A percentile compares a stretch with the other conserved stretches of the same genome.
phyloP scores from a whole-genome alignment of 2,888 invertebrate genomes.

The Lamellibrachia satsuma region DNA sequence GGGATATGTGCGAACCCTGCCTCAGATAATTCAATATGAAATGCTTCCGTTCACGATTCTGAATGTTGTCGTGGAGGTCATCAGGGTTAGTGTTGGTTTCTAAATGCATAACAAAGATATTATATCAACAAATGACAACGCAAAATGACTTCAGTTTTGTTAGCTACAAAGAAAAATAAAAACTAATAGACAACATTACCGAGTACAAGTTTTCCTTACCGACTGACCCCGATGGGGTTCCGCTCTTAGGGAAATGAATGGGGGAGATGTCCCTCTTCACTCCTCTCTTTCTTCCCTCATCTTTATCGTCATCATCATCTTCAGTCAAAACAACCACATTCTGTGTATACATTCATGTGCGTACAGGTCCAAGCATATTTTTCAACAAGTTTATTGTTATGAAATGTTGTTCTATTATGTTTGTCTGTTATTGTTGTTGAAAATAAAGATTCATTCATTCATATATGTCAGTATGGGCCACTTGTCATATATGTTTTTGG shows the following conservation, averaged over 20 bases:
- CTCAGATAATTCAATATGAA: neutral
- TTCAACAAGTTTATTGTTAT: too few relatives aligned
- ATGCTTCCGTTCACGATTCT: neutral
- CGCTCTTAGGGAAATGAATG: constrained; percentile 3
- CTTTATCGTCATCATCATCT: constrained; percentile 35
- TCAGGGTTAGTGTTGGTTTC: too few relatives aligned
- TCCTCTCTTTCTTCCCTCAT: constrained; percentile 1
- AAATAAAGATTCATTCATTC: too few relatives aligned
- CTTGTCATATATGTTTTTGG: too few relatives aligned
- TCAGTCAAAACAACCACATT: constrained; percentile 34
- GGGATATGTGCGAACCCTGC: too few relatives aligned
- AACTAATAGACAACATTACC: neutral
- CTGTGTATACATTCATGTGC: constrained; percentile 18
- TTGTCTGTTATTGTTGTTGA: too few relatives aligned
- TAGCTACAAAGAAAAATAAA: neutral
- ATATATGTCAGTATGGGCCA: too few relatives aligned
- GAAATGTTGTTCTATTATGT: too few relatives aligned
- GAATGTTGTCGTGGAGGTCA: neutral
- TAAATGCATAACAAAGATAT: too few relatives aligned
- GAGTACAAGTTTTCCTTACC: neutral
- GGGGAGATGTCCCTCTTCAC: neutral
- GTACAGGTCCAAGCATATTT: too few relatives aligned
- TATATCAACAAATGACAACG: too few relatives aligned
- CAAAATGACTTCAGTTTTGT: neutral
- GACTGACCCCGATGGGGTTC: neutral